Conservation (phyloP, 2,113 vertebrate species). For the Epinephelus lanceolatus region DNA sequence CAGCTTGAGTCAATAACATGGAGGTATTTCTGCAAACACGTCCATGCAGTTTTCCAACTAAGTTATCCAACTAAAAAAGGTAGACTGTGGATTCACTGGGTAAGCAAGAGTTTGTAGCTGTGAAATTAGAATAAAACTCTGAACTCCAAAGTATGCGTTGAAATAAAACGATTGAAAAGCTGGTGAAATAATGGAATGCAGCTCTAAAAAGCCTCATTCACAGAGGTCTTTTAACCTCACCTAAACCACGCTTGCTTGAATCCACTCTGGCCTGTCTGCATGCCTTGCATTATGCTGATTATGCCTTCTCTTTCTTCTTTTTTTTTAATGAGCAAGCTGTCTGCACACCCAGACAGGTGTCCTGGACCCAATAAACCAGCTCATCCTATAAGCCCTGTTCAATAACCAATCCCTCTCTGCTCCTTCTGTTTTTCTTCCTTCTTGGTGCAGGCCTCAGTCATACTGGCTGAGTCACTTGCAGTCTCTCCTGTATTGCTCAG, state of each 20-base stretch:
- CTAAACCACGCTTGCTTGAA: slow-evolving; percentile 16
- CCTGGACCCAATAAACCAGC: slow-evolving; percentile 31
- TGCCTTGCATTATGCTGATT: slow-evolving; percentile 12
- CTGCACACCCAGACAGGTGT: slow-evolving; percentile 36
- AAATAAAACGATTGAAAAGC: not conserved
- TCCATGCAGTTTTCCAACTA: not conserved
- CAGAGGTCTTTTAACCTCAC: slow-evolving; percentile 21
- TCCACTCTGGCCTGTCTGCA: not conserved
- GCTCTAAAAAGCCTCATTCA: not conserved
- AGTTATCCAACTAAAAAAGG: not conserved
- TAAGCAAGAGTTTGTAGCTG: not conserved
- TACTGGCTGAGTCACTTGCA: slow-evolving; percentile 95
- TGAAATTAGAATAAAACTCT: not conserved
- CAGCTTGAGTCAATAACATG: not conserved
- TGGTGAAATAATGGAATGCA: not conserved
- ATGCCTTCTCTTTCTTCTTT: not conserved
- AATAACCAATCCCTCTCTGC: slow-evolving; percentile 33
- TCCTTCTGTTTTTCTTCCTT: not conserved
- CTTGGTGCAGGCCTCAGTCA: slow-evolving; percentile 87
- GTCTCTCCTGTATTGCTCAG: slow-evolving; percentile 96
- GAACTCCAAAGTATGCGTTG: not conserved
- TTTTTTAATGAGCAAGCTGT: slow-evolving; percentile 58
- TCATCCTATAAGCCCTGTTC: slow-evolving; percentile 20
- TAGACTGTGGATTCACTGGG: not conserved
- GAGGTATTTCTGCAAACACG: not conserved